Evolutionary conservation across 2,797 vertebrate genomes (phyloP).

Genomic region (Sternotherus odoratus): DNA sequence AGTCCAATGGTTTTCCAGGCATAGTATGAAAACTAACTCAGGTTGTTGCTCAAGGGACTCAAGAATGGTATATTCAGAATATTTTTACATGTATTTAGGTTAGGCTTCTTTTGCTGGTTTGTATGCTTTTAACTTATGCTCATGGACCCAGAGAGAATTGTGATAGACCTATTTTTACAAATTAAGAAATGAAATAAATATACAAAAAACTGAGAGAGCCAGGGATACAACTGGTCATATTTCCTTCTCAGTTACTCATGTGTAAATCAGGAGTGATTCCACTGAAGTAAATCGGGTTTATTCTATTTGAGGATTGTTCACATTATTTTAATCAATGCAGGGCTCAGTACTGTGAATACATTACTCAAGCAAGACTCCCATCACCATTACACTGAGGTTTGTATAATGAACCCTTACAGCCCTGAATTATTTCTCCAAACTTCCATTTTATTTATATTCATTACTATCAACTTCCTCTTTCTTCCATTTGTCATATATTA

Average conservation of each 20-base stretch:
- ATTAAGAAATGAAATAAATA: background rate
- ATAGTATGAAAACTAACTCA: no score
- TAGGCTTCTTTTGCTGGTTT: no score
- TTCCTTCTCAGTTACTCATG: background rate
- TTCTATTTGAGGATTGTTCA: background rate
- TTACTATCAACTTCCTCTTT: no score
- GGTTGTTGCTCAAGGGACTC: no score
- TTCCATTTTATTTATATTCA: background rate
- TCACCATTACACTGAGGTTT: background rate
- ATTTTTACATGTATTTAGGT: no score
- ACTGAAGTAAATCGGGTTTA: background rate
- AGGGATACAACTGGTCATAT: background rate
- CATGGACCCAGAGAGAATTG: no score
- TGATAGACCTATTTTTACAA: background rate
- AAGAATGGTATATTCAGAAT: no score
- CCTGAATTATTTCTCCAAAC: background rate
- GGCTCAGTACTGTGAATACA: background rate
- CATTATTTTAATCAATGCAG: background rate
- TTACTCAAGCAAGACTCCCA: background rate
- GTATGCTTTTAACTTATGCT: no score
- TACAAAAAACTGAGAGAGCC: background rate
- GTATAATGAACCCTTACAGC: background rate
- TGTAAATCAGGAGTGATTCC: background rate
- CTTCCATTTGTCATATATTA: no score
- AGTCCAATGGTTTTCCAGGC: no score